Evolutionary conservation across 2,888 invertebrate genomes (phyloP), one percentile per base, ranked within the genome.

Genomic region (Autographa gamma): DNA sequence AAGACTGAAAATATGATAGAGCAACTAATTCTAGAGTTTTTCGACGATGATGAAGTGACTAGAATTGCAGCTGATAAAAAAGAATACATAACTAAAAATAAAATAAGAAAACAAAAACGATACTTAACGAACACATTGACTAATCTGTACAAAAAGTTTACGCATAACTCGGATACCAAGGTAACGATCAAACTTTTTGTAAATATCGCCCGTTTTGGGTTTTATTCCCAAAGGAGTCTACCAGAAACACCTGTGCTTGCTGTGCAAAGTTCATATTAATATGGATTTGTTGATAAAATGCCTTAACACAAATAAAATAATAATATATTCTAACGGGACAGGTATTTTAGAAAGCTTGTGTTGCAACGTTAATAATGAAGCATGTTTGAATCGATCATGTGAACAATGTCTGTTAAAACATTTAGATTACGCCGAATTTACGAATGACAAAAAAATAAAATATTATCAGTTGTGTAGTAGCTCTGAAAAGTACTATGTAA

Each of bases 181-280:
- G 48, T 63, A 63, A 63, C 68, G 25, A 69, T 63, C 68, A 69
- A 63, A 69, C 68, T 63, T 63, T 69, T 63, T 69, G 68, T 60
- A 59, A 68, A 63, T 59, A 54, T 58, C 64, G 64, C 41, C 59
- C 60, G 2, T 66, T 66, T 25, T 66, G 66, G 66, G 66, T 66
- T 43, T 68, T 68, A 58, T 43, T 56, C 31, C 67, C 62, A 58
- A 68, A 68, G 16, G 61, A 68, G 43, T 43, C 62, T 16, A 13
- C 0, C 8, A 63, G 68, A 62, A 62, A 68, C 13, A 68, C 62
- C 31, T 58, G 58, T 58, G 58, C 58, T 58, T n/a, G n/a, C n/a
- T n/a, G n/a, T 58, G 58, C 58, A 58, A 58, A 58, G 58, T 58
- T 58, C 58, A 43, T 43, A 43, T 43, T 43, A 43, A 43, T 43